Conservation (phyloP, 2,797 vertebrate species). For the Lemur catta region DNA sequence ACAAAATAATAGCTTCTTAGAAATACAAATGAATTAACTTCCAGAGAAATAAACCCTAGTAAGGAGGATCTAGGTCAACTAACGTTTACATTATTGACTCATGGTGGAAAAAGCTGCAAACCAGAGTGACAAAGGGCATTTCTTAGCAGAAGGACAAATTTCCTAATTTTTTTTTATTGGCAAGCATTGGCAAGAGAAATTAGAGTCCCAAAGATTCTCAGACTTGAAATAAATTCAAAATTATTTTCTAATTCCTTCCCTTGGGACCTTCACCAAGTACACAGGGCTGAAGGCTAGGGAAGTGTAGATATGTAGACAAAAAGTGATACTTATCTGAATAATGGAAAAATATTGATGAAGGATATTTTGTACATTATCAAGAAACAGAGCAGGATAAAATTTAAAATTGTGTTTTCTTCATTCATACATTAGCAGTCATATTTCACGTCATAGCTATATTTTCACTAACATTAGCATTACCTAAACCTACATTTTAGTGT, state of each 20-base stretch:
- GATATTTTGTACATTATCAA: background rate
- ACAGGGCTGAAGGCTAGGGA: background rate
- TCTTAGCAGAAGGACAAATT: background rate
- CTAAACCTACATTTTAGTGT: background rate
- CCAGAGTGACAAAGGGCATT: background rate
- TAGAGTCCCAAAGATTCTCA: background rate
- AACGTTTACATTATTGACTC: background rate
- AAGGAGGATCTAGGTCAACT: background rate
- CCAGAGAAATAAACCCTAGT: background rate
- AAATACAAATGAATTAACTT: background rate
- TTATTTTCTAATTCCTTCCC: background rate
- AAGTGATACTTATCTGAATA: background rate
- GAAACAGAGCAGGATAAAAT: background rate
- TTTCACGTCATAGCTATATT: background rate
- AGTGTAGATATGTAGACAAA: background rate
- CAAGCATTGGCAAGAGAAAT: background rate
- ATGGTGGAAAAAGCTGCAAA: background rate
- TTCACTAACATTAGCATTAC: background rate
- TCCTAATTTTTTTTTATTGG: background rate
- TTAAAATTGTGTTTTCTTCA: background rate
- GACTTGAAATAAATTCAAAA: background rate
- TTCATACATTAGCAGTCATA: background rate
- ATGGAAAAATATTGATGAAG: background rate
- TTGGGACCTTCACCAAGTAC: background rate
- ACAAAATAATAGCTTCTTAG: background rate